Evolutionary conservation across 2,797 vertebrate species (phyloP).

Genomic region (Echiichthys vipera): DNA sequence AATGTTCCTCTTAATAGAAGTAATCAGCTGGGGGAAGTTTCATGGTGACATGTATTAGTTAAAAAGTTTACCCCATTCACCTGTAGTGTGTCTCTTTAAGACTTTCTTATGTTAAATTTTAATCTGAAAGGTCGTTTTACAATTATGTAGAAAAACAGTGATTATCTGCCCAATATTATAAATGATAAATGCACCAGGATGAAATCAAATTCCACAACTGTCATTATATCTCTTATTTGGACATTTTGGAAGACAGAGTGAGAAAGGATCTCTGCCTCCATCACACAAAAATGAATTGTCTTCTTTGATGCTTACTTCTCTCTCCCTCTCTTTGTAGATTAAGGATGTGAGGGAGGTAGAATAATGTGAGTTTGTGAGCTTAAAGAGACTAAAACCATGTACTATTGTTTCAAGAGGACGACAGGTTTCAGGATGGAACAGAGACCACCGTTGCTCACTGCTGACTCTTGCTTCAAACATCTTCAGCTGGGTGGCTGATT

Average conservation of each 20-base stretch:
- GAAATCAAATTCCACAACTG: not conserved
- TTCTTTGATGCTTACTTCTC: no score
- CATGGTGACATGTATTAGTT: no score
- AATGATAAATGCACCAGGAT: not conserved
- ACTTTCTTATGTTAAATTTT: not conserved
- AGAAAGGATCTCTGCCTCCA: rapidly evolving
- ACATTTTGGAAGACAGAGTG: not conserved
- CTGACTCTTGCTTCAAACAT: conserved; percentile 58
- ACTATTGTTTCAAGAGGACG: not conserved
- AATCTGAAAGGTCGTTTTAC: not conserved
- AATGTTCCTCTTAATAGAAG: no score
- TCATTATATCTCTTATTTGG: not conserved
- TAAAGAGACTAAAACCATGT: not conserved
- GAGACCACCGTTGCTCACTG: conserved; percentile 7
- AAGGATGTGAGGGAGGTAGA: no score
- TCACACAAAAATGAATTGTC: not conserved
- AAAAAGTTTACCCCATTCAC: no score
- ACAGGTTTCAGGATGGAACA: conserved; percentile 27
- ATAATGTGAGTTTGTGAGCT: no score
- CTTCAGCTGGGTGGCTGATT: conserved; percentile 63
- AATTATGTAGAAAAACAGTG: not conserved
- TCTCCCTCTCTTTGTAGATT: not conserved
- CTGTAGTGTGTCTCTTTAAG: no score
- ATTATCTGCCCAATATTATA: not conserved
- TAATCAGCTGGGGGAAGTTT: no score